Conservation (phyloP, 2,888 invertebrate genomes). For the Phymatocera aterrima region DNA sequence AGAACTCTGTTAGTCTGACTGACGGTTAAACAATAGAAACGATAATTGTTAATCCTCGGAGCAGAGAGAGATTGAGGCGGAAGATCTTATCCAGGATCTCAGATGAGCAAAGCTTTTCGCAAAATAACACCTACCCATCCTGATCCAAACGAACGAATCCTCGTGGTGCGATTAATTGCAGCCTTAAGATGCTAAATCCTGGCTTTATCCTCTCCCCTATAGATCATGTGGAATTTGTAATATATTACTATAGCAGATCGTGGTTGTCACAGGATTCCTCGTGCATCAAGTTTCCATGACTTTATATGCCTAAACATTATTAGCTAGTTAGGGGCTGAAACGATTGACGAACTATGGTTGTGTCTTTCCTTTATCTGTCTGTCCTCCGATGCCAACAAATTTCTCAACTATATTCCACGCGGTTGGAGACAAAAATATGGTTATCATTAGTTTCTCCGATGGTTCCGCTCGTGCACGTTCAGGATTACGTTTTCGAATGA, state of each 20-base stretch:
- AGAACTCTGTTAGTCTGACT: neutral
- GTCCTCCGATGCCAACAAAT: too few species aligned
- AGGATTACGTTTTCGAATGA: neutral
- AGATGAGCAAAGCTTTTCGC: slow-evolving; percentile 24
- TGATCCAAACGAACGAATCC: slow-evolving; percentile 6
- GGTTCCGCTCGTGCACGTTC: neutral
- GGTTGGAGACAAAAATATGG: too few species aligned
- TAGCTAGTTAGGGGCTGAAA: too few species aligned
- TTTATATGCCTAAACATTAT: neutral
- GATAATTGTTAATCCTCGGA: slow-evolving; percentile 11
- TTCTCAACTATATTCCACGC: too few species aligned
- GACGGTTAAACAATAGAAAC: neutral
- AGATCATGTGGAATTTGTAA: slow-evolving; percentile 26
- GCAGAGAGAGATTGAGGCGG: neutral
- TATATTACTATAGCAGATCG: neutral
- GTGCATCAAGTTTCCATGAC: neutral
- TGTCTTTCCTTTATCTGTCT: too few species aligned
- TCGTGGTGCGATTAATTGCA: slow-evolving; percentile 29
- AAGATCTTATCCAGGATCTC: neutral
- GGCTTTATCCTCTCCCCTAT: slow-evolving; percentile 20
- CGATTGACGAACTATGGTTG: too few species aligned
- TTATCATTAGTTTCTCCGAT: too few species aligned
- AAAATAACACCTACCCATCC: slow-evolving; percentile 16
- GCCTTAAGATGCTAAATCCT: slow-evolving; percentile 14
- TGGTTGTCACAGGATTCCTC: neutral